A percentile compares a stretch with the other conserved stretches of the same genome.
These are phyloP conservation scores for Trissolcus brochymenae DNA, from an alignment of 2,888 invertebrate genomes.

Conservation along the genomic window DNA sequence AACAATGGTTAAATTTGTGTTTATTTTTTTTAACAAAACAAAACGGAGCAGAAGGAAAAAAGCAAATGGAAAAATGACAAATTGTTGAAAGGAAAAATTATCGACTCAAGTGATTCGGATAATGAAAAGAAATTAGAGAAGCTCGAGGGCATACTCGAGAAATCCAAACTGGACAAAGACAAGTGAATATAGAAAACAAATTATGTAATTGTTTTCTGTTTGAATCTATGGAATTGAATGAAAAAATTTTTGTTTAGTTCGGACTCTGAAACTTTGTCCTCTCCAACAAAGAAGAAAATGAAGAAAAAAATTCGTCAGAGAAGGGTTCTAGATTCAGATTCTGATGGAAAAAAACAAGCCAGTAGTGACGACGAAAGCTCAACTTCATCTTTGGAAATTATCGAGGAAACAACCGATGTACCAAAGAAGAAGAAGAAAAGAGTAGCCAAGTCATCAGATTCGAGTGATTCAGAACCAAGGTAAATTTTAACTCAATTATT, in stretches of 20 bases:
- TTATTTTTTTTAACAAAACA: too few species aligned
- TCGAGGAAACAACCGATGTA: not conserved
- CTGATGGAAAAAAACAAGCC: conserved; percentile 57
- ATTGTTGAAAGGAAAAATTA: conserved; percentile 65
- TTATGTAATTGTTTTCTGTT: not conserved
- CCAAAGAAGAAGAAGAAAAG: conserved; percentile 42
- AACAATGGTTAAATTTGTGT: not conserved
- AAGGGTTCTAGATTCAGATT: conserved; percentile 66
- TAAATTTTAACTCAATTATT: conserved; percentile 46
- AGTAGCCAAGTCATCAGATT: conserved; percentile 63
- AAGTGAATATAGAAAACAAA: conserved; percentile 45
- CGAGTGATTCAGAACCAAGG: conserved; percentile 63
- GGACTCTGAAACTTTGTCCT: conserved; percentile 41
- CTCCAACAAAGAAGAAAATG: conserved; percentile 6
- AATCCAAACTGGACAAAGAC: conserved; percentile 52
- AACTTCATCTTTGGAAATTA: conserved; percentile 12
- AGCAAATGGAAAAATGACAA: conserved; percentile 65
- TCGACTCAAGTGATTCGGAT: conserved; percentile 69
- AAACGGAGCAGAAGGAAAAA: conserved; percentile 46
- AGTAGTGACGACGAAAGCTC: conserved; percentile 54
- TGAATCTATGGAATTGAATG: not conserved
- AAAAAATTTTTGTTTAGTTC: conserved; percentile 32
- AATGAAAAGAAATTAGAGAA: conserved; percentile 61
- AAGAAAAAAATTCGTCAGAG: conserved; percentile 58
- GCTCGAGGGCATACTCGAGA: conserved; percentile 55